Base-by-base conservation (phyloP, 64 coral and sea anemone genomes). In the Acropora tenuis region DNA sequence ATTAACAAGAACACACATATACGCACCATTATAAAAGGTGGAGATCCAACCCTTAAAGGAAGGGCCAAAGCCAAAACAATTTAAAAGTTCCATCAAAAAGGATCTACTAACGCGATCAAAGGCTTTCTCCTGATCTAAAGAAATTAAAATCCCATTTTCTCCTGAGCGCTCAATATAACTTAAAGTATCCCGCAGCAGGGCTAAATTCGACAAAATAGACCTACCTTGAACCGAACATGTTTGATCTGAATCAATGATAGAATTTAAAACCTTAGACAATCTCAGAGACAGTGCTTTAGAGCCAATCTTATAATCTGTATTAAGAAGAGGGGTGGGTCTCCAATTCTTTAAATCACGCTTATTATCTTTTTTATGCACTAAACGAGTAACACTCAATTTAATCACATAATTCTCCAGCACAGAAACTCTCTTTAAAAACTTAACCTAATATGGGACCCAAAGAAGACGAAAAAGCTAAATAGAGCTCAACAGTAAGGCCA, bases 41-140 rank as follows among this genome's bases (percentile, higher is more conserved):
- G 7, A 2, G 8, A 92, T 75, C 90, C 81, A 92, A 2, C 10
- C 1, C 5, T 40, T 17, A 45, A 92, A 85, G 13, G 6, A 8
- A 0, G 76, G 15, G 0, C 91, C 76, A 63, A 74, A 92, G 48
- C 61, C 18, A 0, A 78, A 15, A 48, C 2, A 59, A 0, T 41
- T 8, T 16, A 78, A 44, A 8, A 16, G 77, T 2, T 72, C 58
- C 12, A 20, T 17, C 42, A 78, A 49, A 66, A 78, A 78, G 18
- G 41, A 3, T 8, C 88, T 7, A 71, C 73, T 50, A 6, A 90
- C 77, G 0, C 76, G 41, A 78, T 90, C 76, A 44, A 90, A 90
- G 0, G 76, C 88, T 11, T 90, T 90, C 47, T 90, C 88, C 45
- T 80, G 76, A 49, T 90, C 88, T 1, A 80, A 5, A 5, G 48